Conservation (phyloP, 2,113 vertebrate genomes). For the Pelecanus crispus region DNA sequence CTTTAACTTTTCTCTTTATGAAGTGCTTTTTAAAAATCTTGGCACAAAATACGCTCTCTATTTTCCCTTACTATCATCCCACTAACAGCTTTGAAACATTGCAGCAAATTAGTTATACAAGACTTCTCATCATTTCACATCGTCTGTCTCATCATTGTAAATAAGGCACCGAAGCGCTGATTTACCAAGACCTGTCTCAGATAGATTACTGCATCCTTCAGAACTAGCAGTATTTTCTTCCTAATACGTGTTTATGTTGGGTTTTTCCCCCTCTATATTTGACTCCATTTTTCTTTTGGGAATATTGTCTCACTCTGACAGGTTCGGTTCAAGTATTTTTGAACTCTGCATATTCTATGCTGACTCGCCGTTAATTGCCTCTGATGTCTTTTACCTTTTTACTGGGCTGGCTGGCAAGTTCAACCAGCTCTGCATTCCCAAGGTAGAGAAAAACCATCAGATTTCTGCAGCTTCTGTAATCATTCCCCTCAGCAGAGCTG, state of each 20-base stretch:
- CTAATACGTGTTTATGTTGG: background rate
- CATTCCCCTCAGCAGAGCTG: background rate
- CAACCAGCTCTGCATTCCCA: background rate
- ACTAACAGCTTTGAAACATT: constrained; percentile 31
- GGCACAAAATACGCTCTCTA: constrained; percentile 12
- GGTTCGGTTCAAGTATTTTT: background rate
- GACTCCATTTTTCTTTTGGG: background rate
- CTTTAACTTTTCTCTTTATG: constrained; percentile 36
- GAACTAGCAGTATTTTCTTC: background rate
- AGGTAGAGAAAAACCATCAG: background rate
- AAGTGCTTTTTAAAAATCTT: constrained; percentile 27
- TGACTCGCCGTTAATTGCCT: background rate
- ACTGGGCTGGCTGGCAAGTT: background rate
- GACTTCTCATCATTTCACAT: constrained; percentile 30
- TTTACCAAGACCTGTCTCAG: constrained; percentile 18
- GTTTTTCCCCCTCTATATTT: background rate
- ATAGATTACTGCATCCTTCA: constrained; percentile 13
- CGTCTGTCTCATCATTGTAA: constrained; percentile 7
- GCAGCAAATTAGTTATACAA: constrained; percentile 49
- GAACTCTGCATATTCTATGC: background rate
- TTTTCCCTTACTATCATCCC: constrained; percentile 32
- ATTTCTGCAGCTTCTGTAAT: background rate
- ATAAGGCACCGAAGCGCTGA: background rate
- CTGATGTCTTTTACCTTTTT: background rate
- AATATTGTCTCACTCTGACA: background rate